Evolutionary conservation across 2,888 invertebrate genomes (phyloP).

Genomic region (Therioaphis trifolii): DNA sequence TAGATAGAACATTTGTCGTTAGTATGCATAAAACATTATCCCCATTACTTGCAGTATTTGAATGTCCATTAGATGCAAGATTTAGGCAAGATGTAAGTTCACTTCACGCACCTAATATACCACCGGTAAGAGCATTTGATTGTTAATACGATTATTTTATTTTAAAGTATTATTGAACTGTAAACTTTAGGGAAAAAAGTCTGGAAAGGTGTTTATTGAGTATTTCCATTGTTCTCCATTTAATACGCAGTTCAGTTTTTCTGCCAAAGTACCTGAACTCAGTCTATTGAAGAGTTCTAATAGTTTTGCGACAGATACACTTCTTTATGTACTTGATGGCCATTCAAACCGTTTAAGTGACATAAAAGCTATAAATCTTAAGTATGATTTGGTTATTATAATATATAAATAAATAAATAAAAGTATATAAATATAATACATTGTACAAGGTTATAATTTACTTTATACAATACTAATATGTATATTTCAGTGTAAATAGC

Average conservation of each 20-base stretch:
- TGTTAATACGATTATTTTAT: background rate
- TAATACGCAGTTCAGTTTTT: slow-evolving; percentile 52
- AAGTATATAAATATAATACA: no score
- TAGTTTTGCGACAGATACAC: slow-evolving; percentile 54
- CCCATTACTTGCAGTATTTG: slow-evolving; percentile 71
- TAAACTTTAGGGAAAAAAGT: slow-evolving; percentile 45
- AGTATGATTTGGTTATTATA: slow-evolving; percentile 16
- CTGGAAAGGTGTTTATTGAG: slow-evolving; percentile 28
- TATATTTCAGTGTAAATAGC: slow-evolving; percentile 34
- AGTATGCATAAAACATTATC: slow-evolving; percentile 75
- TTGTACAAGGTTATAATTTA: no score
- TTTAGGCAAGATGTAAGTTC: slow-evolving; percentile 73
- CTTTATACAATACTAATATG: no score
- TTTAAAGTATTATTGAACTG: background rate
- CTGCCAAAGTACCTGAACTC: slow-evolving; percentile 43
- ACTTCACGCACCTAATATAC: slow-evolving; percentile 73
- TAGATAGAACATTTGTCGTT: slow-evolving; percentile 76
- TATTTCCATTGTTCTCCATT: slow-evolving; percentile 49
- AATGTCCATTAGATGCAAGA: slow-evolving; percentile 67
- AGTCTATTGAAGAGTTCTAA: slow-evolving; percentile 41
- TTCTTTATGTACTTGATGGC: slow-evolving; percentile 50
- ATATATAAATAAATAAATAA: no score
- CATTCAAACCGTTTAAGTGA: slow-evolving; percentile 55
- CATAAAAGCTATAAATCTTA: slow-evolving; percentile 46
- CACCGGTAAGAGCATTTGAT: slow-evolving; percentile 62